Evolutionary conservation across 2,113 vertebrate genomes (phyloP).

Genomic region (Trochalopteron elliotii): DNA sequence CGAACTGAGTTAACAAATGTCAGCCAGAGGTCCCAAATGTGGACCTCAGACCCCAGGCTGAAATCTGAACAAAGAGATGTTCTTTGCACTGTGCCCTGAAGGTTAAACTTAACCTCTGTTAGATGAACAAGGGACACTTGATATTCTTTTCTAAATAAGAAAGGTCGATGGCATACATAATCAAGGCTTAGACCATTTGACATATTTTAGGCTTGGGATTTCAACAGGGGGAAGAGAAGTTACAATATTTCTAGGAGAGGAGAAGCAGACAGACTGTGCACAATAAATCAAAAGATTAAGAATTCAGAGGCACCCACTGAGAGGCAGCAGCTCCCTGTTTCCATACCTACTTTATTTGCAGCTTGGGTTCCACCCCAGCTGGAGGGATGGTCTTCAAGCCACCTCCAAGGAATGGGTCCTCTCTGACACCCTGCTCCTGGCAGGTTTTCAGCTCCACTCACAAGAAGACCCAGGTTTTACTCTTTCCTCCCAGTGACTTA

Average conservation of each 20-base stretch:
- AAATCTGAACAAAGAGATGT: conserved; percentile 43
- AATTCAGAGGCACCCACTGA: neutral
- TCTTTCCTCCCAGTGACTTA: neutral
- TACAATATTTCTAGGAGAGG: neutral
- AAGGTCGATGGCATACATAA: neutral
- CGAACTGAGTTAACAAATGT: conserved; percentile 17
- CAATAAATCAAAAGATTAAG: neutral
- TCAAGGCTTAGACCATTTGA: neutral
- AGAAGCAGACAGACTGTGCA: neutral
- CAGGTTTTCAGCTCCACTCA: neutral
- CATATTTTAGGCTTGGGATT: neutral
- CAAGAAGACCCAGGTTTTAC: neutral
- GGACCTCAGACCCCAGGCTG: neutral
- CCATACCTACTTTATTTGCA: neutral
- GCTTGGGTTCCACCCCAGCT: neutral
- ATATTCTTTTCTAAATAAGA: neutral
- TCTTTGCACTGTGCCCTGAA: neutral
- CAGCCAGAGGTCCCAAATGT: neutral
- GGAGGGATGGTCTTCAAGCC: neutral
- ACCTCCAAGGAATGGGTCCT: neutral
- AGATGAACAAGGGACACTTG: neutral
- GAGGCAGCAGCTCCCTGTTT: neutral
- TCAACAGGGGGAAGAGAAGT: neutral
- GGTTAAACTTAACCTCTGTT: conserved; percentile 39
- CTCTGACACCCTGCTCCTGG: neutral